Base-by-base conservation (phyloP, 2,797 vertebrate species). In the Microctenopoma steveboyesi region DNA sequence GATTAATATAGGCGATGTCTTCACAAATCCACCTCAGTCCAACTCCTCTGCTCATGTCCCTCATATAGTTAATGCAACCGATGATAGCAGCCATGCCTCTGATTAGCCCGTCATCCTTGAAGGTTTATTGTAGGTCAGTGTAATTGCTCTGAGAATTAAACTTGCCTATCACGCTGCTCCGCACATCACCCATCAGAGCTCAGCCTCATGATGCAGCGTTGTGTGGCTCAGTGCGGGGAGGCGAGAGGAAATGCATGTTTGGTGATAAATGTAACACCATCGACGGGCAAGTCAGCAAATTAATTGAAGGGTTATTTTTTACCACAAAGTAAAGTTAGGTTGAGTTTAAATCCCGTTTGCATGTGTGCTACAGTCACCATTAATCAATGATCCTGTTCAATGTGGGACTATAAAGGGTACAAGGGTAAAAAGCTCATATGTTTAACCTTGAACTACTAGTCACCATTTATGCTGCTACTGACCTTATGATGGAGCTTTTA, bases 121-220 rank as follows among this genome's bases (percentile, higher is more conserved):
- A 80, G 83, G 76, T 69, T 53, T 69, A 50, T 37, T 76, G 69
- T 60, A 85, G 83, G 79, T 74, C 70, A 77, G n/a, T 30, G 67
- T 40, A 67, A 76, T 68, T 66, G 64, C 60, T 53, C 28, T 4
- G 68, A 65, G 64, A 69, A 79, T 71, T 71, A 76, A 57, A 61
- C 39, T 47, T 43, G 65, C 45, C 55, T 52, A 4, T 56, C 52
- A 57, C 4, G 39, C 45, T 48, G 52, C 53, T 62, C 30, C 43
- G 56, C 68, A 30, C 64, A 63, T 73, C 43, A 48, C 28, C 68
- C 50, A 68, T 53, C 62, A 62, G 15, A 47, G 12, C 1, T 47
- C 0, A 46, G 64, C 25, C 18, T 52, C 40, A 54, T 13, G 46
- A 53, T 64, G 37, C 43, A 54, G 18, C 4, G 2, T n/a, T 22